Percentiles rank a stretch among this genome's conserved stretches.
Conservation (phyloP, 2,113 vertebrate genomes). For the Circaetus cinerascens region DNA sequence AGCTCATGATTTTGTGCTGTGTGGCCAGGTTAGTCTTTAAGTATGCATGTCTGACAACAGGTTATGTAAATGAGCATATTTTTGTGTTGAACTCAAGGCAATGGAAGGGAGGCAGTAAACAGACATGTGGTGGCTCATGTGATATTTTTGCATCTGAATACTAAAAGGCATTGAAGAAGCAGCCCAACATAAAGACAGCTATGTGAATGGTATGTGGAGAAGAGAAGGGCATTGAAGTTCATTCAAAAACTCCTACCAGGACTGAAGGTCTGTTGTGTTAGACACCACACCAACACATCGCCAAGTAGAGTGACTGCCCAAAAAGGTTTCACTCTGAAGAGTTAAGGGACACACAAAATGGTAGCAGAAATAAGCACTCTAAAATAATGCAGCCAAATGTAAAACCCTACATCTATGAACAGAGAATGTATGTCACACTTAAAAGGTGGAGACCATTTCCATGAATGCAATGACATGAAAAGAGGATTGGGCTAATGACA, state of each 20-base stretch:
- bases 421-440: background rate
- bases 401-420: background rate
- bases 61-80: slow-evolving; percentile 18
- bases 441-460: background rate
- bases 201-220: background rate
- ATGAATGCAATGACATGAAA: background rate
- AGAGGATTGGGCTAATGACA: background rate
- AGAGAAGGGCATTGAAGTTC: background rate
- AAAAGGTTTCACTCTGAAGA: background rate
- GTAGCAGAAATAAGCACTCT: background rate
- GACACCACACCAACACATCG: background rate
- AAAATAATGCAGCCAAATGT: background rate
- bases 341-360: background rate
- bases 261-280: background rate
- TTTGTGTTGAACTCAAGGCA: slow-evolving; percentile 11
- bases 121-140: background rate
- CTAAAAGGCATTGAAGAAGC: background rate
- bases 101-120: background rate
- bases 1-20: background rate
- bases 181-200: background rate
- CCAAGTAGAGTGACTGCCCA: background rate
- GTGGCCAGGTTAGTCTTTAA: slow-evolving; percentile 33
- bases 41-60: slow-evolving; percentile 18
- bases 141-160: background rate
- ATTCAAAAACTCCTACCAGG: background rate